These are phyloP conservation scores for Pitta sordida DNA, from an alignment of 2,113 vertebrate genomes.

Conservation along the genomic window DNA sequence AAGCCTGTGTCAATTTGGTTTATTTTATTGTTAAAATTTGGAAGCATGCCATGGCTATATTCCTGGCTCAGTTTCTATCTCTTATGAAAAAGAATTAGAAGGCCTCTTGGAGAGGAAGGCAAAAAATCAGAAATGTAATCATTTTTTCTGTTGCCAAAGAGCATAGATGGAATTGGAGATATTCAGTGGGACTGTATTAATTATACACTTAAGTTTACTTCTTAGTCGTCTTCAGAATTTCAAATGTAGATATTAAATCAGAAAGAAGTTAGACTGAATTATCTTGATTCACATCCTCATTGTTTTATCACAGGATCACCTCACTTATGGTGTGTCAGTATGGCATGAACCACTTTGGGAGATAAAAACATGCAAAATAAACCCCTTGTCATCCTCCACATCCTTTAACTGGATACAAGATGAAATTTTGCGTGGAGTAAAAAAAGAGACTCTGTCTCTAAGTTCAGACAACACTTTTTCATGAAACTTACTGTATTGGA, in stretches of 20 bases:
- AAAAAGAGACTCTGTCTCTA: background rate
- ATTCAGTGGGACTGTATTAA: background rate
- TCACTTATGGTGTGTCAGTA: background rate
- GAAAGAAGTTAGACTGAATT: background rate
- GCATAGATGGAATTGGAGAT: background rate
- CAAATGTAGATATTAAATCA: background rate
- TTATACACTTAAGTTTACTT: background rate
- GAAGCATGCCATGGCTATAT: background rate
- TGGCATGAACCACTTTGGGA: background rate
- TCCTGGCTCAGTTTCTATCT: background rate
- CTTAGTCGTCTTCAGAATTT: background rate
- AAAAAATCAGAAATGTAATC: background rate
- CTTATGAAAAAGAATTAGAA: background rate
- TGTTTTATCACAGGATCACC: background rate
- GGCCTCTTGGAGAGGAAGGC: background rate
- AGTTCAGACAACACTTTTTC: background rate
- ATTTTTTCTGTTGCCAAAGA: background rate
- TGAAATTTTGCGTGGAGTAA: background rate
- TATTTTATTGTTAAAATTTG: background rate
- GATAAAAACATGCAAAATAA: background rate
- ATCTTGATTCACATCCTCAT: background rate
- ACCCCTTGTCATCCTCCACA: fast-evolving
- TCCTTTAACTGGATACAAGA: background rate
- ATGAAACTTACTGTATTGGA: fast-evolving
- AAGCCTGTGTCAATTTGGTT: background rate